A percentile compares a stretch with the other conserved stretches of the same genome.
Evolutionary conservation across 1,140 invertebrate species (phyloP).

Genomic region (Platorchestia sp.): DNA sequence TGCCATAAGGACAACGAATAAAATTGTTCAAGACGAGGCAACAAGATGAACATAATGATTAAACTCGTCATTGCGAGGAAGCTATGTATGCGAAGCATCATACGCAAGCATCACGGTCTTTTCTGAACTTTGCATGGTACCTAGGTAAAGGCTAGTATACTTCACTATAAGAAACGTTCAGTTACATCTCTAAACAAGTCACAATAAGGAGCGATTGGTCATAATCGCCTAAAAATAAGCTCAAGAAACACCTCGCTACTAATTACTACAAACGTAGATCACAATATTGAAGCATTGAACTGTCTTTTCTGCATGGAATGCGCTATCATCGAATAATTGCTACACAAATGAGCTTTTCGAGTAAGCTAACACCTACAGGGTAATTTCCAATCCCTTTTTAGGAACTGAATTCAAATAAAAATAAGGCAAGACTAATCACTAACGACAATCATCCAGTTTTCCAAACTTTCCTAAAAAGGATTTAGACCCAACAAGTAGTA

Average conservation of each 20-base stretch:
- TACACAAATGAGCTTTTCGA: background rate
- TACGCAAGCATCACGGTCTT: background rate
- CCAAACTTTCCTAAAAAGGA: background rate
- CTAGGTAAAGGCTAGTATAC: background rate
- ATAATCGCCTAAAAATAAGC: slow-evolving; percentile 37
- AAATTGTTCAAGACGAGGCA: no score
- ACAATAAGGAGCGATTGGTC: background rate
- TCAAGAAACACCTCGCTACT: background rate
- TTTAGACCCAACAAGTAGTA: background rate
- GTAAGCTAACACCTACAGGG: background rate
- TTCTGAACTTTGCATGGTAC: slow-evolving; percentile 22
- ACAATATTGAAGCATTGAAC: slow-evolving; percentile 50
- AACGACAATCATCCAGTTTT: background rate
- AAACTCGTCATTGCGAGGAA: background rate
- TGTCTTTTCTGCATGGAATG: slow-evolving; percentile 41
- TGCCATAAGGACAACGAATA: no score
- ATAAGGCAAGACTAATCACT: background rate
- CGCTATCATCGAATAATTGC: background rate
- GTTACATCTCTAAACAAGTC: background rate
- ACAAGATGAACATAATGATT: no score
- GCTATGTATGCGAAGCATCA: background rate
- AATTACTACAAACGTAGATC: slow-evolving; percentile 37
- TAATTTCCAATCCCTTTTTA: background rate
- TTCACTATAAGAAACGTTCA: background rate
- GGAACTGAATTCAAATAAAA: background rate